phyloP scores from a whole-genome alignment of 2,113 vertebrate species.

The Pollimyrus isidori region DNA sequence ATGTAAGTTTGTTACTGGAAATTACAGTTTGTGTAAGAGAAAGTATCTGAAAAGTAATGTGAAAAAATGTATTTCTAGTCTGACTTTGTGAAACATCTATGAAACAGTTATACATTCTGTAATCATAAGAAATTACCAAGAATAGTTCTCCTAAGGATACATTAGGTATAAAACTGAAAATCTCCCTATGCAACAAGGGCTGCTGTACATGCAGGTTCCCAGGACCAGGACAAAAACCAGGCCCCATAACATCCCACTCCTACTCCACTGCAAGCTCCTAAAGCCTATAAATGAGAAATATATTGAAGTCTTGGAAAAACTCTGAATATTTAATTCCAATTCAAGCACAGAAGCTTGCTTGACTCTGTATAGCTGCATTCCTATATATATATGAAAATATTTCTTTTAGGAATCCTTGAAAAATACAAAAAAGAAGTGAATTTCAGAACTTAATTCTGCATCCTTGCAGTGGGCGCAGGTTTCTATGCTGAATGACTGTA shows the following conservation, averaged over 20 bases:
- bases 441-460: neutral
- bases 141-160: neutral
- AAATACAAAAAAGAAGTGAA: neutral
- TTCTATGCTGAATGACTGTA: neutral
- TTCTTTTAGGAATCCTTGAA: neutral
- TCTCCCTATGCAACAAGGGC: neutral
- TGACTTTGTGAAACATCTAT: neutral
- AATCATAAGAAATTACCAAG: neutral
- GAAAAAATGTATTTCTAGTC: neutral
- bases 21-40: neutral
- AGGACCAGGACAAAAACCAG: neutral
- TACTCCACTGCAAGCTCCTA: neutral
- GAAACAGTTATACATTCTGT: neutral
- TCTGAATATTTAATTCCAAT: neutral
- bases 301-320: neutral
- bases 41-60: neutral
- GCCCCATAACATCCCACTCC: neutral
- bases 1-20: neutral
- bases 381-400: neutral
- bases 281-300: neutral
- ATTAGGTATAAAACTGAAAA: neutral
- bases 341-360: neutral
- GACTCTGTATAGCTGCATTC: neutral
- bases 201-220: neutral
- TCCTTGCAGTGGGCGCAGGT: neutral